Base-by-base conservation (phyloP, 2,797 vertebrate species). In the Pseudocheirus occidentalis region DNA sequence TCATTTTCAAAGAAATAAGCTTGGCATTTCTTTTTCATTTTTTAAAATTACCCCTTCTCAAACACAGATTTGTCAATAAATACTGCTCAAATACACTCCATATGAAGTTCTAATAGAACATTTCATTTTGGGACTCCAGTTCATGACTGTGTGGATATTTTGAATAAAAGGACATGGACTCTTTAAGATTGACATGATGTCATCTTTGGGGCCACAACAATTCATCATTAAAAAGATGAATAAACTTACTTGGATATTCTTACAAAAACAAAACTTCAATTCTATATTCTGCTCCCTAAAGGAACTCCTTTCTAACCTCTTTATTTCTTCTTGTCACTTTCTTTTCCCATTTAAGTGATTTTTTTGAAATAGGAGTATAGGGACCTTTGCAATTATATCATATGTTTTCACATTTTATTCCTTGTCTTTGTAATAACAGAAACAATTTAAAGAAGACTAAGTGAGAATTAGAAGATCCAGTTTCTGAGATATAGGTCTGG, bases 1-100 rank as follows among this genome's bases (percentile, higher is more conserved):
- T 18, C 29, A 7, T 34, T 31, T 90, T 90, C 53, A 55, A 90
- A 31, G 9, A 55, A 18, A 27, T 21, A 90, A 90, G 16, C 18
- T 53, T 55, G 13, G 0, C 29, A 90, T 55, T 14, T 90, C 10
- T 31, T 50, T 90, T 90, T 52, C 1, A 46, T 13, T 29, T 90
- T 50, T 90, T 52, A 13, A 18, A 53, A 31, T 90, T 0, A 0
- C 4, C 7, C 16, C 54, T 90, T 90, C 24, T 90, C 52, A 90
- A 95, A 91, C 1, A 81, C 2, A 94, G 6, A 55, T 90, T 97
- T 96, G 4, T 46, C 90, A 91, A 93, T 91, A 91, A 59, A 34
- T 59, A 1, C 55, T 55, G 50, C 93, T 89, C 55, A 55, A 40
- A 95, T 40, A 92, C 89, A 59, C 18, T 52, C 0, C 28, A 24